Percentiles rank a stretch among this genome's conserved stretches.
Conservation (phyloP, 2,797 vertebrate genomes). For the Delichon dasypus region DNA sequence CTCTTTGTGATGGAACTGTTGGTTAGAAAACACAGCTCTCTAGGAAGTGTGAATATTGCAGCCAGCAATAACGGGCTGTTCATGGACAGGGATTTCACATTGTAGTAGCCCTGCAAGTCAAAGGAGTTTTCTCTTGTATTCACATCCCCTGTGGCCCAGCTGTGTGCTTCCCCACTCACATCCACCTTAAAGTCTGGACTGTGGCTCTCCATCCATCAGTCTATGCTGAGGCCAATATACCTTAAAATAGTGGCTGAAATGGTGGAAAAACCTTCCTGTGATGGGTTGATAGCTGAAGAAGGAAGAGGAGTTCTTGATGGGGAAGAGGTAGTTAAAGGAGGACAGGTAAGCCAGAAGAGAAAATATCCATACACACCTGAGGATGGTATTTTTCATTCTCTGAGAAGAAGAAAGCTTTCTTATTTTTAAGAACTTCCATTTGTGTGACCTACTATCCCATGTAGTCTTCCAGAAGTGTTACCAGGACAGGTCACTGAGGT, state of each 20-base stretch:
- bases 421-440: neutral
- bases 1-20: neutral
- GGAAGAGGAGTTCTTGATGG: neutral
- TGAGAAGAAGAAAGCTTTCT: neutral
- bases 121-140: neutral
- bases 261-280: neutral
- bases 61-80: neutral
- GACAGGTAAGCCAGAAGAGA: neutral
- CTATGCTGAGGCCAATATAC: neutral
- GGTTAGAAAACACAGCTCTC: neutral
- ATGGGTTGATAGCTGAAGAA: neutral
- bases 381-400: neutral
- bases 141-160: accelerated
- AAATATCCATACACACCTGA: neutral
- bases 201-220: neutral
- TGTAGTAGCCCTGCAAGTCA: neutral
- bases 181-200: neutral
- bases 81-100: accelerated
- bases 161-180: accelerated
- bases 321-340: neutral
- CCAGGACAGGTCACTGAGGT: neutral
- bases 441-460: neutral
- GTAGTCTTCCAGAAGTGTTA: neutral
- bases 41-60: neutral
- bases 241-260: neutral